Conservation (phyloP, 2,113 vertebrate genomes). For the Brachyhypopomus gauderio region DNA sequence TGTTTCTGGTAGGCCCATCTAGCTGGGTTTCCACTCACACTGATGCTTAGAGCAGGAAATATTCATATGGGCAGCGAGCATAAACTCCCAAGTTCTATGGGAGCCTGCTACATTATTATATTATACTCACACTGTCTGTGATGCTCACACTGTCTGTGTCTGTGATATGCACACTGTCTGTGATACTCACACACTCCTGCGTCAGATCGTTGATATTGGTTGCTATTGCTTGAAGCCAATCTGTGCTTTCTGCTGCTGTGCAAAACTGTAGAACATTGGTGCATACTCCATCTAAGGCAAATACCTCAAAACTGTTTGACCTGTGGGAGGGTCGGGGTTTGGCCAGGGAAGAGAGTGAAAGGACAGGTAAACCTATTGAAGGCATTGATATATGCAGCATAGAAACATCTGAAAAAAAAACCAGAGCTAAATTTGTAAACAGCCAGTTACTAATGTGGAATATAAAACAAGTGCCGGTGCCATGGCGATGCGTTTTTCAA, state of each 20-base stretch:
- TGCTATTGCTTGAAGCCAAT: conserved; percentile 92
- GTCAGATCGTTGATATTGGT: conserved; percentile 87
- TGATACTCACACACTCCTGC: conserved; percentile 84
- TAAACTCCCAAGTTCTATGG: neutral
- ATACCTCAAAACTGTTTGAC: conserved; percentile 88
- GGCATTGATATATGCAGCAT: conserved; percentile 6
- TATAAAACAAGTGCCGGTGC: neutral
- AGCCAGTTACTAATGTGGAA: conserved; percentile 1
- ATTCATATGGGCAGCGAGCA: neutral
- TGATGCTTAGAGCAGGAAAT: conserved; percentile 2
- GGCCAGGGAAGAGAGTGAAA: neutral
- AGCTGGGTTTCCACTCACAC: neutral
- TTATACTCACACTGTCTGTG: no score
- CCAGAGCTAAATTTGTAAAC: neutral
- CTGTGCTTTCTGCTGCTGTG: conserved; percentile 85
- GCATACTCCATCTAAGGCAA: conserved; percentile 83
- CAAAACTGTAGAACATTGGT: conserved; percentile 88
- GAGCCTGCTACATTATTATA: neutral
- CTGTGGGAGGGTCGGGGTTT: conserved; percentile 70
- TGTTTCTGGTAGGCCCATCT: neutral
- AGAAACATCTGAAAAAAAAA: neutral
- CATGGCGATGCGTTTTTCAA: neutral
- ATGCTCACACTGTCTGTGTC: conserved; percentile 74
- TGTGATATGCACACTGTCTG: no score
- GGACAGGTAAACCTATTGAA: neutral